phyloP scores from a whole-genome alignment of 2,113 vertebrate species.

The Cardinalis cardinalis region DNA sequence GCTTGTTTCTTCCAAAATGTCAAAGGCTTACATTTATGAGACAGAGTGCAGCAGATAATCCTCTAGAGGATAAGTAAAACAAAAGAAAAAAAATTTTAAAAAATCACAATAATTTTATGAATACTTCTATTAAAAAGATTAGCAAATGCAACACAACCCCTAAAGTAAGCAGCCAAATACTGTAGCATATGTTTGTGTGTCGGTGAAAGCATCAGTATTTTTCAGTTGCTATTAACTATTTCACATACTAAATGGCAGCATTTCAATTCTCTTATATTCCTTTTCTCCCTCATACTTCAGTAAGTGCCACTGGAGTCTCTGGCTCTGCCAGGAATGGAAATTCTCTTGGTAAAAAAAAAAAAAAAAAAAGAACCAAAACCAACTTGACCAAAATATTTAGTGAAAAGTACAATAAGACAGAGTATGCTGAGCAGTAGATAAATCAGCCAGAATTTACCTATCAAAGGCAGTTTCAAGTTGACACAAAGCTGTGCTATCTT shows the following conservation, averaged over 20 bases:
- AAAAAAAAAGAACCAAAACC: accelerated
- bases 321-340: not conserved
- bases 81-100: not conserved
- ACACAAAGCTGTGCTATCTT: not conserved
- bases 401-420: not conserved
- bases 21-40: not conserved
- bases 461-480: not conserved
- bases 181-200: not conserved
- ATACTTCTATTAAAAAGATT: not conserved
- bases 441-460: not conserved
- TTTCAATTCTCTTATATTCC: not conserved
- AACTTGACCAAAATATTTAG: not conserved
- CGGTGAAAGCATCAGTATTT: not conserved
- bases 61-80: not conserved
- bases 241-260: not conserved
- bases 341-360: not conserved
- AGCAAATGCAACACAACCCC: not conserved
- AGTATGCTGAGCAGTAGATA: not conserved
- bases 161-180: not conserved
- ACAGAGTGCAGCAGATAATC: not conserved
- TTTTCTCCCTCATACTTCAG: not conserved
- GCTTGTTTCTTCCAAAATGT: not conserved
- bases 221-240: slow-evolving; percentile 3
- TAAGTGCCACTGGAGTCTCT: not conserved
- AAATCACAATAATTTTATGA: not conserved